These are phyloP conservation scores for Mus spicilegus DNA, from an alignment of 2,113 vertebrate species.

Conservation along the genomic window DNA sequence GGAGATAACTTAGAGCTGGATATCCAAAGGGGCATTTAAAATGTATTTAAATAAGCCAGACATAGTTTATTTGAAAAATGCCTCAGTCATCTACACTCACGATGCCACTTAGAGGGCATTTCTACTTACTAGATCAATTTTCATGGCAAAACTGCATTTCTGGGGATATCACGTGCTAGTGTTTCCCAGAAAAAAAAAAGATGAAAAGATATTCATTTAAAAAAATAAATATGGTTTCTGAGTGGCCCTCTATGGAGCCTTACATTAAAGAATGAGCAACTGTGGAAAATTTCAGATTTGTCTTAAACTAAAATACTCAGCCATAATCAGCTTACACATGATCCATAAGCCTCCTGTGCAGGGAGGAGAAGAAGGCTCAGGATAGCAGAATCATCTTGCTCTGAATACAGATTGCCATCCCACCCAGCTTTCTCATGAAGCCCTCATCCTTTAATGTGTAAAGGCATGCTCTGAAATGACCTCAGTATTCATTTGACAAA, in stretches of 20 bases:
- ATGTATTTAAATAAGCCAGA: slow-evolving; percentile 24
- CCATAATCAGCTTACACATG: slow-evolving; percentile 39
- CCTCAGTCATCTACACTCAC: background rate
- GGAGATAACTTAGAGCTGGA: background rate
- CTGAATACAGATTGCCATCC: background rate
- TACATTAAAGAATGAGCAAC: slow-evolving; percentile 56
- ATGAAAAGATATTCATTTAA: slow-evolving; percentile 47
- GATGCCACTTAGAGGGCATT: background rate
- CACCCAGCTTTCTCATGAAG: background rate
- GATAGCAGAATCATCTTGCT: background rate
- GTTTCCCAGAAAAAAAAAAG: slow-evolving; percentile 54
- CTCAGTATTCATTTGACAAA: slow-evolving; percentile 32
- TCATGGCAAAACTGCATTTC: slow-evolving; percentile 42
- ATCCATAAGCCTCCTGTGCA: slow-evolving; percentile 15
- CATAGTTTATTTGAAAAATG: slow-evolving; percentile 39
- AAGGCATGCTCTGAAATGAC: background rate
- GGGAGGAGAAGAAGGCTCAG: background rate
- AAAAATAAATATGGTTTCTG: slow-evolving; percentile 50
- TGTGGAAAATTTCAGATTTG: slow-evolving; percentile 63
- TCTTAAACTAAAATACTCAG: slow-evolving; percentile 57
- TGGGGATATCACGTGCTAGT: slow-evolving; percentile 34
- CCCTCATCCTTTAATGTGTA: background rate
- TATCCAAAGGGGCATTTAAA: background rate
- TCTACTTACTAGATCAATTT: slow-evolving; percentile 41
- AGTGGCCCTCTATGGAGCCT: background rate